These are phyloP conservation scores for Vimba vimba DNA, from an alignment of 2,113 vertebrate species.

Conservation along the genomic window DNA sequence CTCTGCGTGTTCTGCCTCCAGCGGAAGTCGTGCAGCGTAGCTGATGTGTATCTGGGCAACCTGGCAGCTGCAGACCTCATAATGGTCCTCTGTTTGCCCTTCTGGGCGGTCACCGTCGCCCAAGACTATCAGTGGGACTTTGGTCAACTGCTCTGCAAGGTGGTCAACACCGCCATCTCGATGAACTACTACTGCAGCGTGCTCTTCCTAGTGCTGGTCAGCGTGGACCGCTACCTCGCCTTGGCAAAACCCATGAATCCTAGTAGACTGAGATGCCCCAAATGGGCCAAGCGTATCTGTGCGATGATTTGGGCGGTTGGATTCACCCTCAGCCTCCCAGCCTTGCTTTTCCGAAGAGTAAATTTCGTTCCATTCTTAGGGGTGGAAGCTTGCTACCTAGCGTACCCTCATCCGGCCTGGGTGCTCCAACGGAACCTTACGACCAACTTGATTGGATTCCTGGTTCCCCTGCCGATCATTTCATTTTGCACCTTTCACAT, in stretches of 20 bases:
- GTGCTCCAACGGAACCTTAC: constrained; percentile 62
- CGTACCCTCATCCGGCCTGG: constrained; percentile 67
- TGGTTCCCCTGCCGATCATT: constrained; percentile 65
- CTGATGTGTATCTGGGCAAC: constrained; percentile 74
- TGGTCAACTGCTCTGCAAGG: constrained; percentile 68
- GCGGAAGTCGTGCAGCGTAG: constrained; percentile 64
- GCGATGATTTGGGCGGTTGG: constrained; percentile 61
- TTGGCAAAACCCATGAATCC: constrained; percentile 65
- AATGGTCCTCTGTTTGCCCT: constrained; percentile 70
- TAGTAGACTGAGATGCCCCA: constrained; percentile 57
- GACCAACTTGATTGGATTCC: constrained; percentile 66
- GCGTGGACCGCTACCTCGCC: constrained; percentile 74
- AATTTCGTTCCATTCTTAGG: background rate
- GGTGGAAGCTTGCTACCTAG: constrained; percentile 67
- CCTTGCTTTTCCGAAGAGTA: constrained; percentile 58
- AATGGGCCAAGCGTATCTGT: constrained; percentile 67
- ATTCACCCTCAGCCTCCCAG: constrained; percentile 57
- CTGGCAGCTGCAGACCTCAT: constrained; percentile 71
- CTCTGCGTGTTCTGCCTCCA: constrained; percentile 68
- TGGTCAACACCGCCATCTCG: constrained; percentile 67
- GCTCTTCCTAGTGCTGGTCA: constrained; percentile 70
- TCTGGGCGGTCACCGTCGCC: constrained; percentile 69
- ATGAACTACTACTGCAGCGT: constrained; percentile 72
- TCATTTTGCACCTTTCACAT: constrained; percentile 67
- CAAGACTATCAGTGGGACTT: constrained; percentile 68